Evolutionary conservation across 2,797 vertebrate species (phyloP).

Genomic region (Darevskia mixta): DNA sequence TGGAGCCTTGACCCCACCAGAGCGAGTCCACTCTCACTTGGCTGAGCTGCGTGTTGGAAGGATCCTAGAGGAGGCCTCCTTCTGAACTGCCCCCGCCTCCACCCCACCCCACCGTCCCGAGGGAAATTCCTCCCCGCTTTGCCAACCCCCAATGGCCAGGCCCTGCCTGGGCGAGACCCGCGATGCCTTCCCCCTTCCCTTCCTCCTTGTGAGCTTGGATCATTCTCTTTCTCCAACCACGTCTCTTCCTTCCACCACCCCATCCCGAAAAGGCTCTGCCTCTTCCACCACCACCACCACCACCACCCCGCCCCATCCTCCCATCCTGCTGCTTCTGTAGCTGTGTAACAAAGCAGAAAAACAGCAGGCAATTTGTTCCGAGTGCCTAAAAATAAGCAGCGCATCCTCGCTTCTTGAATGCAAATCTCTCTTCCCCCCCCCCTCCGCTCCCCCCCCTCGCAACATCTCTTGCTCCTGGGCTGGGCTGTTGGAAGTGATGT

Average conservation of each 20-base stretch:
- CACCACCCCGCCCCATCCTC: not conserved
- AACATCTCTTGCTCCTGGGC: constrained; percentile 32
- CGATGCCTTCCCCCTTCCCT: not conserved
- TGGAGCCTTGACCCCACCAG: no score
- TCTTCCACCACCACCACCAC: no score
- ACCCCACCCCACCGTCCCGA: no score
- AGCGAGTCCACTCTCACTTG: no score
- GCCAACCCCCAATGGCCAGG: not conserved
- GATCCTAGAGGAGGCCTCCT: no score
- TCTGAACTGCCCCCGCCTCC: no score
- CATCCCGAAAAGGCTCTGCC: not conserved
- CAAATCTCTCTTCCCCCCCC: not conserved
- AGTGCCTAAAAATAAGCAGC: not conserved
- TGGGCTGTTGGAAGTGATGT: not conserved
- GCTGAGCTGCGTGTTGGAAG: no score
- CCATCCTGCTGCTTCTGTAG: not conserved
- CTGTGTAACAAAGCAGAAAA: constrained; percentile 12
- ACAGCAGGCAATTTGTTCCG: not conserved
- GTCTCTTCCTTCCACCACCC: not conserved
- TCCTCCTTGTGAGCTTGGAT: not conserved
- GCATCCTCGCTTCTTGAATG: not conserved
- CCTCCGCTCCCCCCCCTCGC: constrained; percentile 14
- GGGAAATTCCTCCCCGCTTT: no score
- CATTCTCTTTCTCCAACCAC: not conserved
- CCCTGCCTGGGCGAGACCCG: no score